Conservation (phyloP, 2,888 invertebrate species). For the Lochmaea crataegi region DNA sequence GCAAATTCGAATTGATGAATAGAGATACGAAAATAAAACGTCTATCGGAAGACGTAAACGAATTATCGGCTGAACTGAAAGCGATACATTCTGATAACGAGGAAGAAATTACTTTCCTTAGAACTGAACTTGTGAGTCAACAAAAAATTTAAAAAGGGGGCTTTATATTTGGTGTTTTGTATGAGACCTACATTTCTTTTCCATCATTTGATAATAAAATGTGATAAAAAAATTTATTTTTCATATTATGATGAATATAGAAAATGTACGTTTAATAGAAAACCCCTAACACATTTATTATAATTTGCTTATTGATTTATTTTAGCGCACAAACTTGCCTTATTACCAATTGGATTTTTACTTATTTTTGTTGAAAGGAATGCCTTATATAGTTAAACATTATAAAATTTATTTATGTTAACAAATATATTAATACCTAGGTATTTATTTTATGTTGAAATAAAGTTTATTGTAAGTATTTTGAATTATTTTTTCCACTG, state of each 20-base stretch:
- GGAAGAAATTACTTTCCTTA: slow-evolving; percentile 68
- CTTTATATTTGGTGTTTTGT: slow-evolving; percentile 31
- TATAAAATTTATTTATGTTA: slow-evolving; percentile 34
- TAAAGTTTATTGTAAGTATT: slow-evolving; percentile 47
- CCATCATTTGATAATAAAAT: background rate
- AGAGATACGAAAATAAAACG: slow-evolving; percentile 80
- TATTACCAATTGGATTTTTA: slow-evolving; percentile 24
- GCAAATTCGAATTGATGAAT: slow-evolving; percentile 73
- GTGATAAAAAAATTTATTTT: background rate
- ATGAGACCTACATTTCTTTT: background rate
- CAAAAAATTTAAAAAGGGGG: slow-evolving; percentile 39
- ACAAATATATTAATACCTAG: slow-evolving; percentile 40
- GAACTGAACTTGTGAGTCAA: slow-evolving; percentile 71
- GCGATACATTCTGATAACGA: slow-evolving; percentile 67
- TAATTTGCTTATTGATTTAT: slow-evolving; percentile 37
- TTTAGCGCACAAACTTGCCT: slow-evolving; percentile 38
- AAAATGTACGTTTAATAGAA: background rate
- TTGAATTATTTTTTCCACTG: slow-evolving; percentile 50
- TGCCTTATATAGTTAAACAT: slow-evolving; percentile 25
- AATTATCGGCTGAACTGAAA: slow-evolving; percentile 75
- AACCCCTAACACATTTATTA: slow-evolving; percentile 7
- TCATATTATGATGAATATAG: background rate
- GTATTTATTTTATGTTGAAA: slow-evolving; percentile 46
- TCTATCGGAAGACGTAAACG: slow-evolving; percentile 79
- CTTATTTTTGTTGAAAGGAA: slow-evolving; percentile 10